Conservation (phyloP, 2,888 invertebrate genomes). For the Hipparchia semele region DNA sequence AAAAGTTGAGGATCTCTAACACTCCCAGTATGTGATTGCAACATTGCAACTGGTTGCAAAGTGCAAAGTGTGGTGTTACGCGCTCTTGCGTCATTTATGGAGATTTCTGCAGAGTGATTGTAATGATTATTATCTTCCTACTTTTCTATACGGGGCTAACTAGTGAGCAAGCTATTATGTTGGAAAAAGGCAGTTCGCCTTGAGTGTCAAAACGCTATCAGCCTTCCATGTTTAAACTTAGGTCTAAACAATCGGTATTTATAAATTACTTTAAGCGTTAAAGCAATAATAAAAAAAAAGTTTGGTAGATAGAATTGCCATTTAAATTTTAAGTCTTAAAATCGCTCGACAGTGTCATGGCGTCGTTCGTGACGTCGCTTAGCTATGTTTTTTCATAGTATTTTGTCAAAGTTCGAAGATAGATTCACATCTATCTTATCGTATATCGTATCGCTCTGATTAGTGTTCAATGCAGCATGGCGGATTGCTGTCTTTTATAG, state of each 20-base stretch:
- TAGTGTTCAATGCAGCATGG: too few species aligned
- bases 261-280: neutral
- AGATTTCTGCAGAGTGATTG: constrained; percentile 20
- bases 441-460: too few species aligned
- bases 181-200: constrained; percentile 6
- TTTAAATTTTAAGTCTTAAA: too few species aligned
- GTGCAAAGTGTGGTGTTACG: constrained; percentile 3
- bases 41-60: neutral
- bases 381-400: too few species aligned
- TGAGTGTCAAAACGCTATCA: neutral
- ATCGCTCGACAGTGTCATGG: too few species aligned
- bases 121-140: constrained; percentile 22
- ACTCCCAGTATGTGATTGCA: neutral
- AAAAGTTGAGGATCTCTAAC: neutral
- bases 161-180: constrained; percentile 18
- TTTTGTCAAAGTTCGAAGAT: too few species aligned
- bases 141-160: constrained; percentile 22
- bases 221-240: neutral
- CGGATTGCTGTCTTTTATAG: too few species aligned
- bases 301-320: too few species aligned
- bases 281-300: too few species aligned
- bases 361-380: too few species aligned
- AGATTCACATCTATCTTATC: too few species aligned
- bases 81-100: constrained; percentile 23
- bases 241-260: neutral